Evolutionary conservation across 2,797 vertebrate species (phyloP), one percentile per base, ranked within the genome.

Genomic region (Enteromius trimaculatus): DNA sequence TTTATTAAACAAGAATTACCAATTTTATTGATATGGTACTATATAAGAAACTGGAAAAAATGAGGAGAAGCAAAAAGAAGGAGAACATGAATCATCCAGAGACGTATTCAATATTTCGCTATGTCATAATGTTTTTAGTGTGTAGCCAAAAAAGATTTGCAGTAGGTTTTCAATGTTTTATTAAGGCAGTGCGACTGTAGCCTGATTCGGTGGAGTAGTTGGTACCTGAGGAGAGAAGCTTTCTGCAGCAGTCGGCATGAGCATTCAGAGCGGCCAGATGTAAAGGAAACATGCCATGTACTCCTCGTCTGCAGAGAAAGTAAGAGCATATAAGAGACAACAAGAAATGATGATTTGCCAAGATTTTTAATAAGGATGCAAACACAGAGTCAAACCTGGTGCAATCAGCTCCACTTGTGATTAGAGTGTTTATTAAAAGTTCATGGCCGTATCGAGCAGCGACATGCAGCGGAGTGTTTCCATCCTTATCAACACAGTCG

Each of bases 281-380:
- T 69, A 99, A 94, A 47, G 98, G 98, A 88, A 99, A 97, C 98
- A 99, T 99, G 85, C 96, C 96, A 58, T 99, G 96, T 89, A 98
- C 94, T 49, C 98, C 98, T 90, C 97, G 96, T 92, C 98, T 99
- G 87, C 62, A 51, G 31, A 84, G 65, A 86, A 1, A 84, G 16
- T 89, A 10, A 78, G 51, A 89, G 19, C 77, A 39, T 76, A 55
- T n/a, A 21, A 69, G 74, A 44, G 31, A 60, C 19, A 69, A 17
- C 10, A 11, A 60, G 21, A 21, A 29, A 58, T 34, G 6, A 39
- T 21, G 31, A 31, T 74, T 29, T 23, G 26, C 9, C n/a, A 26
- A 44, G 21, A 72, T 44, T 23, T 64, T 29, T 3, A 34, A 19
- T 16, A 13, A 62, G 77, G 37, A 81, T 42, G 60, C 31, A 82